Conservation (phyloP, 2,797 vertebrate genomes). For the Channallabes apus region DNA sequence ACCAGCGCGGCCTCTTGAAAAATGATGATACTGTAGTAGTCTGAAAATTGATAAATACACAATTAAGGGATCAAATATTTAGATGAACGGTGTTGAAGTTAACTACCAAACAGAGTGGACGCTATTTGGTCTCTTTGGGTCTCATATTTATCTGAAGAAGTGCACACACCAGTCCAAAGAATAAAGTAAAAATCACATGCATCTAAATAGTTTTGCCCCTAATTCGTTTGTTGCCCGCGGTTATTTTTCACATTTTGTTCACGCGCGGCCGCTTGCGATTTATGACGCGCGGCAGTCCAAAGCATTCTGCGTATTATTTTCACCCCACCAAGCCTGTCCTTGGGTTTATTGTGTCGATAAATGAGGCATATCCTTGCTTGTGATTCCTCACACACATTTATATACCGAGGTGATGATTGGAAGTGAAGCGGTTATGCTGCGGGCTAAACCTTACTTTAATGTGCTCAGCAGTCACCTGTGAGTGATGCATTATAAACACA, state of each 20-base stretch:
- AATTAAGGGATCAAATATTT: constrained; percentile 46
- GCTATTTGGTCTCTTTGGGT: neutral
- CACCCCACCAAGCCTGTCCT: constrained; percentile 47
- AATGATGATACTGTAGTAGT: constrained; percentile 23
- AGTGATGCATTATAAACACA: constrained; percentile 40
- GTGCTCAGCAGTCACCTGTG: constrained; percentile 52
- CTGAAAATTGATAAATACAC: constrained; percentile 16
- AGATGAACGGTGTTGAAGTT: constrained; percentile 16
- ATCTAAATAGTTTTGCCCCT: constrained; percentile 43
- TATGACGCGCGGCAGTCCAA: constrained; percentile 18
- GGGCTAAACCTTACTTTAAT: constrained; percentile 54
- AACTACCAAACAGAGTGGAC: constrained; percentile 2
- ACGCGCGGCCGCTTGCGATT: constrained; percentile 30
- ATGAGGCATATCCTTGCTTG: constrained; percentile 57
- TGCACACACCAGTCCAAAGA: neutral
- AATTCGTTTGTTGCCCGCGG: constrained; percentile 45
- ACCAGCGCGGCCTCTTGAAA: constrained; percentile 2
- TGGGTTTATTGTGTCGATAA: constrained; percentile 57
- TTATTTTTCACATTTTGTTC: constrained; percentile 43
- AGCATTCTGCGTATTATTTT: constrained; percentile 50
- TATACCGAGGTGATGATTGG: constrained; percentile 48
- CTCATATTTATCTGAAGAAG: neutral
- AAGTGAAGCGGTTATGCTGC: constrained; percentile 46
- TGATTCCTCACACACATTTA: constrained; percentile 38
- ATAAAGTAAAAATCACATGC: neutral